Percentiles rank a stretch among this genome's conserved stretches.
phyloP scores from a whole-genome alignment of 2,113 vertebrate species.

The Junco hyemalis region DNA sequence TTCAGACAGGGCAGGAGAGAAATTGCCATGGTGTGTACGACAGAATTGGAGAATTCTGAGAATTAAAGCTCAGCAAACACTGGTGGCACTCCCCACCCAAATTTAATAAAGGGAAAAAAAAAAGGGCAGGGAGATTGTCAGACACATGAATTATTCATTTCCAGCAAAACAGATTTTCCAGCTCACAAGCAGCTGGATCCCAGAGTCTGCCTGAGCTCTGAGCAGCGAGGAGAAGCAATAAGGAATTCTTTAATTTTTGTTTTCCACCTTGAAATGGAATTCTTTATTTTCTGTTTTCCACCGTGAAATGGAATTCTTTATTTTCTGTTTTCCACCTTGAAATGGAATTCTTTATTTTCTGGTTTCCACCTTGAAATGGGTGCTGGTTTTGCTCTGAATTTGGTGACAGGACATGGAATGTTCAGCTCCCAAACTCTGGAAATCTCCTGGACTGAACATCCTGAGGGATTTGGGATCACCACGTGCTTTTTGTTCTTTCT shows the following conservation, averaged over 20 bases:
- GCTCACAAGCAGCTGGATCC: neutral
- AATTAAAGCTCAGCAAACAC: neutral
- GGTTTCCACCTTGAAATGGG: neutral
- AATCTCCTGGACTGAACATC: neutral
- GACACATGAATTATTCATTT: neutral
- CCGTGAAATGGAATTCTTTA: no score
- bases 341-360: neutral
- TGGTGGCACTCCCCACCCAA: neutral
- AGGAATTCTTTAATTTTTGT: neutral
- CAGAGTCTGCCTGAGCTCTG: neutral
- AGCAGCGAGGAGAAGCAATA: neutral
- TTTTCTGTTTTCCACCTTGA: no score
- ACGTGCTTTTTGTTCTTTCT: neutral
- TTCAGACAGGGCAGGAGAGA: neutral
- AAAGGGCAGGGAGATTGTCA: neutral
- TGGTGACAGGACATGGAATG: neutral
- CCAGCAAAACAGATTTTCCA: neutral
- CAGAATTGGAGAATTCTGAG: neutral
- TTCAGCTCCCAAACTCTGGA: neutral
- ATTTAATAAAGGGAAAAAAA: neutral
- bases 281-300: no score
- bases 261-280: no score
- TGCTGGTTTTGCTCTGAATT: neutral
- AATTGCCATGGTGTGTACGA: fast-evolving
- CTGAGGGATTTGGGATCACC: neutral